Base-by-base conservation (phyloP, 2,113 vertebrate genomes). In the Anoplopoma fimbria region DNA sequence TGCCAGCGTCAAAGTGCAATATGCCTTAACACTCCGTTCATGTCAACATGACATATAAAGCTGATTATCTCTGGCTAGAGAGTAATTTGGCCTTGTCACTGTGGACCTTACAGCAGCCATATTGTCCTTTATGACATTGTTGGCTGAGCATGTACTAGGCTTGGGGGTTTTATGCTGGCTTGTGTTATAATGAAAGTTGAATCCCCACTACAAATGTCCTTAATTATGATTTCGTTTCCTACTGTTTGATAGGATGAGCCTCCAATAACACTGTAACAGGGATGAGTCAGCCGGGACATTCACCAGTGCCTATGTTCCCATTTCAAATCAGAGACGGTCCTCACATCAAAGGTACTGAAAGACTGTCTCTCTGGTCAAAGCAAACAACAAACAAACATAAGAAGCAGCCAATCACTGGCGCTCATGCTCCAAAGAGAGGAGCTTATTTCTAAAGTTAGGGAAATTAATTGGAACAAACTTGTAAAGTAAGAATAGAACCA, bases 21-120 rank as follows among this genome's bases (percentile, higher is more conserved):
- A 91, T 90, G 88, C 88, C 90, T 88, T 85, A 82, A 91, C 91
- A 72, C 86, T 87, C 75, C 60, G 73, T 81, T 87, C 87, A 84
- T 91, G 93, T 94, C 87, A 88, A 94, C 91, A 91, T 86, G 86
- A 91, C 89, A 82, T 84, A 89, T 83, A 94, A 95, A 94, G 93
- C 90, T 88, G 90, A 91, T 94, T 94, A 94, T 92, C 78, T 83
- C 86, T 84, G 85, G 81, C 85, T 81, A 53, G 90, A 93, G 95
- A 92, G 92, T 93, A 88, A 92, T 94, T 93, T 89, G 85, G 85
- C 76, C 77, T 70, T 62, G 87, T 91, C 88, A 75, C 89, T 61
- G 81, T 6, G 88, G 91, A 92, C 88, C 85, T 87, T 80, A 84
- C 83, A 90, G 92, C 80, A 64, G 73, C 91, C 91, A 91, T 93